Base-by-base conservation (phyloP, 2,888 invertebrate species). In the Eupithecia pulchellata region DNA sequence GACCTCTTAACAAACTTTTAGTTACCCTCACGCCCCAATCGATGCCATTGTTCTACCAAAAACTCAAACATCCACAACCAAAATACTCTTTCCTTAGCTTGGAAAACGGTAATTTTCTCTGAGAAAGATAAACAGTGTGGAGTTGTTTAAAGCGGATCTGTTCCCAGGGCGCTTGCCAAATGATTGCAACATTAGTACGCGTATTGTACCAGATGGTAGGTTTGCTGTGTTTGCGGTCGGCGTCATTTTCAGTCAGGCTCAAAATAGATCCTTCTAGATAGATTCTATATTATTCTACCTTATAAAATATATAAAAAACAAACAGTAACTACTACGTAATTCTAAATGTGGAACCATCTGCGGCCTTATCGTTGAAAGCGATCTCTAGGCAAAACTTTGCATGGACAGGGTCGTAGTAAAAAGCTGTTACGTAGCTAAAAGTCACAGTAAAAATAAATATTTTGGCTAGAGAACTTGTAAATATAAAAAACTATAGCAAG, bases 151-250 rank as follows among this genome's bases (percentile, higher is more conserved):
- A 72, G 60, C 58, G 60, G 64, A 66, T 62, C 42, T 9, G 65
- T 74, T 69, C 74, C 62, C 69, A 69, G 64, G 13, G 30, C 66
- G 68, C 69, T 74, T 72, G 72, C 72, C 64, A 71, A 74, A 73
- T 57, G 55, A 62, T 69, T 69, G 64, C 66, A 67, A 67, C 57
- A 74, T 69, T 66, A 66, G 66, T 34, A 67, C 27, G 58, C 29
- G 34, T 32, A 60, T 25, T 60, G 58, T 30, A 58, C 58, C 66
- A 60, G 57, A 29, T 66, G 66, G 20, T 1, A 20, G 25, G 6
- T 25, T 60, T n/a, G 4, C 20, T n/a, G 20, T 61, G 1, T 0
- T 61, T 25, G 27, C 57, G 29, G 57, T 57, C 13, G 17, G 4
- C 57, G 57, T 3, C 29, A 17, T 57, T 27, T 1, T 13, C 14